A percentile compares a stretch with the other conserved stretches of the same genome.
phyloP scores from a whole-genome alignment of 2,113 vertebrate genomes.

The Spea multiplicata region DNA sequence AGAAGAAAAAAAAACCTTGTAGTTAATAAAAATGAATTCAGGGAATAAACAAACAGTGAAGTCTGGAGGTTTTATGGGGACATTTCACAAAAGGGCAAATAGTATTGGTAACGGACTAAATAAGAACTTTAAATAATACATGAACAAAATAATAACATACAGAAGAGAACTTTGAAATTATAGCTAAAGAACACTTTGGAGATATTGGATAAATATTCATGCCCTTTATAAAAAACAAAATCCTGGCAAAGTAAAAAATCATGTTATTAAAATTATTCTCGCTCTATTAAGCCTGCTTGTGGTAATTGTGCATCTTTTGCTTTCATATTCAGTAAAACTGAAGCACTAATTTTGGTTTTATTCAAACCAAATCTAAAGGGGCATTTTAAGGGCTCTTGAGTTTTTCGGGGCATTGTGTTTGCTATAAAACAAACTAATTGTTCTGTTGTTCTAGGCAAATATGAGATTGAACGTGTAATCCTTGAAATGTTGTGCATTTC shows the following conservation, averaged over 20 bases:
- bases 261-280: constrained; percentile 15
- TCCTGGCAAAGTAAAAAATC: constrained; percentile 3
- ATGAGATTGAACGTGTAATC: constrained; percentile 1
- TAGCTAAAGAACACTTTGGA: background rate
- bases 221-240: constrained; percentile 7
- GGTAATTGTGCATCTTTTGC: constrained; percentile 19
- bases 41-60: constrained; percentile 1
- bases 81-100: constrained; percentile 20
- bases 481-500: background rate
- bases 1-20: background rate
- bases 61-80: constrained; percentile 19
- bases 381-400: constrained; percentile 24
- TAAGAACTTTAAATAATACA: constrained; percentile 8
- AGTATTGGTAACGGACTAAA: constrained; percentile 2
- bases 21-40: constrained; percentile 23
- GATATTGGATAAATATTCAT: background rate
- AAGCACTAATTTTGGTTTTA: constrained; percentile 23
- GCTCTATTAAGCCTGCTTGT: constrained; percentile 15
- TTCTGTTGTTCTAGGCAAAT: constrained; percentile 7
- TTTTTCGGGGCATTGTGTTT: constrained; percentile 35
- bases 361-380: constrained; percentile 20
- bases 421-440: constrained; percentile 13
- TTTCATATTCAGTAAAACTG: constrained; percentile 8
- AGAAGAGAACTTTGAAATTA: background rate
- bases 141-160: background rate